Percentiles rank a stretch among this genome's conserved stretches.
phyloP scores from a whole-genome alignment of 2,888 invertebrate genomes.

The Ceramica pisi region DNA sequence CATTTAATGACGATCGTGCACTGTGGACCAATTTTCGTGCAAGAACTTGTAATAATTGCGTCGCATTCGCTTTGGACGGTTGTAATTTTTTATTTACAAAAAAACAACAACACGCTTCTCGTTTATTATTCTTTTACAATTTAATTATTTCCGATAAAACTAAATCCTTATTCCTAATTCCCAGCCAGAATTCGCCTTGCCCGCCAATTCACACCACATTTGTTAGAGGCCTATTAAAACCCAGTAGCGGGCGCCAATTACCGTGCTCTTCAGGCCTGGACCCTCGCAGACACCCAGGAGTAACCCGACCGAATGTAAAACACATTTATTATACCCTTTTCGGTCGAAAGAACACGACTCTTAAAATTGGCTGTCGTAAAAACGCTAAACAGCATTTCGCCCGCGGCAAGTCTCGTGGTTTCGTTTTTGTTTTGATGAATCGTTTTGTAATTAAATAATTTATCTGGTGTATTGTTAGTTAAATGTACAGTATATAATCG shows the following conservation, averaged over 20 bases:
- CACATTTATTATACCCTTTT: constrained; percentile 49
- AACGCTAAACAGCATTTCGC: constrained; percentile 71
- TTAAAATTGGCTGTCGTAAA: constrained; percentile 70
- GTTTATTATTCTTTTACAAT: background rate
- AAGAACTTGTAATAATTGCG: constrained; percentile 44
- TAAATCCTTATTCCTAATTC: constrained; percentile 55
- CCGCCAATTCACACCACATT: constrained; percentile 83
- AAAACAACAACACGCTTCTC: background rate
- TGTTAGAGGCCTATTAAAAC: constrained; percentile 81
- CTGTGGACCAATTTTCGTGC: constrained; percentile 50
- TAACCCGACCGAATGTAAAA: constrained; percentile 71
- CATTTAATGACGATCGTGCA: constrained; percentile 52
- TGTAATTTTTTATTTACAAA: constrained; percentile 1
- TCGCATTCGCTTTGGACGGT: constrained; percentile 8
- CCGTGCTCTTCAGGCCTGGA: constrained; percentile 70
- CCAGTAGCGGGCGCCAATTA: constrained; percentile 85
- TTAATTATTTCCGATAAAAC: background rate
- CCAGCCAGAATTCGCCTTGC: constrained; percentile 50
- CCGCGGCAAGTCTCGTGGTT: constrained; percentile 57
- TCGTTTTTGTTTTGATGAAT: constrained; percentile 62
- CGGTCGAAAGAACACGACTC: constrained; percentile 55
- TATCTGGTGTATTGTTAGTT: constrained; percentile 29
- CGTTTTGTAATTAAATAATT: constrained; percentile 62
- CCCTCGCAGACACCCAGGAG: constrained; percentile 61
- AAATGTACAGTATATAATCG: background rate